Evolutionary conservation across 2,113 vertebrate species (phyloP).

Genomic region (Paratilapia polleni): DNA sequence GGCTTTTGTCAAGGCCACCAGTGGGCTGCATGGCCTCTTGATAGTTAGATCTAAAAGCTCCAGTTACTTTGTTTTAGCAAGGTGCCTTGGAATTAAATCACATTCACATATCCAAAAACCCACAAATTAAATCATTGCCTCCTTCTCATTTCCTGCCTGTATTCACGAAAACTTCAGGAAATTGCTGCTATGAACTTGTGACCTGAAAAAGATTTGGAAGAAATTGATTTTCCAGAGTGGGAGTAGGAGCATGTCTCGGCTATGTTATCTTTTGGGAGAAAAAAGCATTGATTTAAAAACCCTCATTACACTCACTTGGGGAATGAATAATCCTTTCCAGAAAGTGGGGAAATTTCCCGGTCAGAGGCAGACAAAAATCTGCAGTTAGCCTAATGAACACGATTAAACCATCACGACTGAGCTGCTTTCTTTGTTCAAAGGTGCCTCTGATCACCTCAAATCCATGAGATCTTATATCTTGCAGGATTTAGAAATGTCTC

Average conservation of each 20-base stretch:
- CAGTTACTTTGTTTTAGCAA: slow-evolving; percentile 19
- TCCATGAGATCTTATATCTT: background rate
- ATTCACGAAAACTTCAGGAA: slow-evolving; percentile 19
- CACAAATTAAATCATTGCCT: background rate
- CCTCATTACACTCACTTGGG: slow-evolving; percentile 35
- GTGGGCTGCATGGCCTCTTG: background rate
- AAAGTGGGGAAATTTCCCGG: slow-evolving; percentile 23
- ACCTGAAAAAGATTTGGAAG: slow-evolving; percentile 21
- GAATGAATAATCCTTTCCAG: slow-evolving; percentile 43
- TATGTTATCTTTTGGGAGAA: background rate
- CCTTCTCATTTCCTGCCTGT: slow-evolving; percentile 23
- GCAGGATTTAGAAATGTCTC: background rate
- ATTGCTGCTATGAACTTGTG: slow-evolving; percentile 29
- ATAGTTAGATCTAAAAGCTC: background rate
- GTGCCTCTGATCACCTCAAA: background rate
- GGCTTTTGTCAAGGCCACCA: slow-evolving; percentile 1
- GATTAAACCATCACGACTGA: background rate
- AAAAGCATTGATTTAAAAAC: slow-evolving; percentile 45
- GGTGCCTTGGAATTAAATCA: background rate
- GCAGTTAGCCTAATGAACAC: background rate
- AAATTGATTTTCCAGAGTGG: slow-evolving; percentile 28
- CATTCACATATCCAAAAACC: background rate
- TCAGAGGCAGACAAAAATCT: slow-evolving; percentile 13
- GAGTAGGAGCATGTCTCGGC: background rate
- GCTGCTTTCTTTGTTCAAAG: background rate